Base-by-base conservation (phyloP, 2,888 invertebrate species). In the Dryocosmus kuriphilus region DNA sequence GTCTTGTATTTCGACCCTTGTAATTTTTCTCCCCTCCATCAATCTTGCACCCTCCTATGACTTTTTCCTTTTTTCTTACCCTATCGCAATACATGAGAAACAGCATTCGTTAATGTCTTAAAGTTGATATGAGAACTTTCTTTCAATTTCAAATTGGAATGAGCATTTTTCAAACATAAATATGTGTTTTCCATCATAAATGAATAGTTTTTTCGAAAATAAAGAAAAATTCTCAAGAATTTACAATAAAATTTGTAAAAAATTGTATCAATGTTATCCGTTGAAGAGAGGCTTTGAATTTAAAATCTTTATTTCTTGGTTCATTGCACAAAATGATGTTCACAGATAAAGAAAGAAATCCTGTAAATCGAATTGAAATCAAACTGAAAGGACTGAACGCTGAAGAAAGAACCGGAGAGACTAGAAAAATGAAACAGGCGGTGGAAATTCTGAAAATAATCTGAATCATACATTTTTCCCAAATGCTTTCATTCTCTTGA, bases 1-100 rank as follows among this genome's bases (percentile, higher is more conserved):
- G 22, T 22, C 57, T 7, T 9, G 24, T 24, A 24, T 24, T 55
- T 57, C 14, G 14, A 67, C 67, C 46, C 67, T 24, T 51, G 19
- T n/a, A 46, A 24, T 67, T 67, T 67, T 67, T 67, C 46, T 51
- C 27, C 27, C 27, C 57, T 24, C 24, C 5, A 67, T 67, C 27
- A 46, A 67, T 67, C 67, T 24, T 46, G 24, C 38, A 65, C 19
- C 65, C 27, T 46, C 67, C 19, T 7, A 22, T 46, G 46, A 67
- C 46, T 67, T 51, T 67, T 11, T 30, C 46, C 67, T 32, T 63
- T 35, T 35, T 35, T 30, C 27, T 41, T 67, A 41, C 30, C 41
- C 46, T 67, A 46, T 24, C 41, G 27, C 5, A 30, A 9, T 1
- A 24, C 11, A 11, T 9, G 24, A 57, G 14, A 24, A 57, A 57